Conservation (phyloP, 1,140 invertebrate genomes). For the Aethina tumida region DNA sequence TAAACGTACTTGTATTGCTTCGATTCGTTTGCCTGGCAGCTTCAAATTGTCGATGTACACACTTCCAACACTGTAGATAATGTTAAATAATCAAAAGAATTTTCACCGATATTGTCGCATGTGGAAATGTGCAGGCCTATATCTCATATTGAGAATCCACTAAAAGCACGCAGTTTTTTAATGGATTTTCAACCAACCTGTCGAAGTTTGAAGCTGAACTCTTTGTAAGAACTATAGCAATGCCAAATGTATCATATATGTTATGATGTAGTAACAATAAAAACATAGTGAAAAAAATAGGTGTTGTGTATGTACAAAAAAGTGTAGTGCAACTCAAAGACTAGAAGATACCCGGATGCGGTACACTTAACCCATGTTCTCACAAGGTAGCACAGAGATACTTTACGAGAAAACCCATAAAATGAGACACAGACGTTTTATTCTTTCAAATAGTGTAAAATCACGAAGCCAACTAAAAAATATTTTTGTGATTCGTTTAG, state of each 20-base stretch:
- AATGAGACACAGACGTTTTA: constrained; percentile 15
- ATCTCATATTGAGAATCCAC: no score
- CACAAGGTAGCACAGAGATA: constrained; percentile 8
- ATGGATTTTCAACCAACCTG: no score
- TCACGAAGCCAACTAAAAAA: constrained; percentile 30
- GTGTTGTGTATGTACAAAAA: constrained; percentile 36
- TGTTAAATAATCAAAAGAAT: no score
- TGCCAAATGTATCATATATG: constrained; percentile 37
- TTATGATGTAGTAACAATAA: constrained; percentile 21
- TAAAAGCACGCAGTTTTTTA: no score
- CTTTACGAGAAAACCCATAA: constrained; percentile 13
- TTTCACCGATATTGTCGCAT: no score
- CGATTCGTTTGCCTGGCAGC: no score
- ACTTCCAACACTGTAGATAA: no score
- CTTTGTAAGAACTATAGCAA: constrained; percentile 22
- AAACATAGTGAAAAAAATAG: constrained; percentile 23
- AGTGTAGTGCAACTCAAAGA: constrained; percentile 28
- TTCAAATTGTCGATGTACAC: no score
- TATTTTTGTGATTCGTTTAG: constrained; percentile 40
- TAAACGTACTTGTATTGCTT: no score
- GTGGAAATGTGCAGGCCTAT: no score
- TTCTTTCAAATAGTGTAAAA: constrained; percentile 21
- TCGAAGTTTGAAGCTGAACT: constrained; percentile 7
- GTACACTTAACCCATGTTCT: no score
- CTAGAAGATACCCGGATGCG: no score